Percentiles rank a stretch among this genome's conserved stretches.
phyloP scores from a whole-genome alignment of 2,113 vertebrate genomes.

The human (Homo sapiens) region GRCh38 chr14:26304501-26305000 shows the following conservation, averaged over 20 bases:
- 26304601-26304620: conserved; percentile 10
- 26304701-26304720: not conserved
- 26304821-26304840: conserved; percentile 4
- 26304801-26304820: conserved; percentile 24
- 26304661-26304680: conserved; percentile 29
- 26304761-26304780: not conserved
- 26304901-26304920: not conserved
- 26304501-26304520: conserved; percentile 49
- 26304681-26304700: not conserved
- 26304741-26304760: not conserved
- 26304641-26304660: conserved; percentile 29
- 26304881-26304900: not conserved
- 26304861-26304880: not conserved
- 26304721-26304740: not conserved
- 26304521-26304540: not conserved
- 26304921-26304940: conserved; percentile 8
- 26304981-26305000: not conserved
- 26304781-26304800: not conserved
- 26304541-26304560: conserved; percentile 45
- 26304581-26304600: not conserved
- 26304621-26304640: not conserved
- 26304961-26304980: conserved; percentile 1
- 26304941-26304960: not conserved
- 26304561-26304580: not conserved
- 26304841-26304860: not conserved